A percentile compares a stretch with the other conserved stretches of the same genome.
Evolutionary conservation across 2,888 invertebrate species (phyloP).

Genomic region (Phlogophora meticulosa): DNA sequence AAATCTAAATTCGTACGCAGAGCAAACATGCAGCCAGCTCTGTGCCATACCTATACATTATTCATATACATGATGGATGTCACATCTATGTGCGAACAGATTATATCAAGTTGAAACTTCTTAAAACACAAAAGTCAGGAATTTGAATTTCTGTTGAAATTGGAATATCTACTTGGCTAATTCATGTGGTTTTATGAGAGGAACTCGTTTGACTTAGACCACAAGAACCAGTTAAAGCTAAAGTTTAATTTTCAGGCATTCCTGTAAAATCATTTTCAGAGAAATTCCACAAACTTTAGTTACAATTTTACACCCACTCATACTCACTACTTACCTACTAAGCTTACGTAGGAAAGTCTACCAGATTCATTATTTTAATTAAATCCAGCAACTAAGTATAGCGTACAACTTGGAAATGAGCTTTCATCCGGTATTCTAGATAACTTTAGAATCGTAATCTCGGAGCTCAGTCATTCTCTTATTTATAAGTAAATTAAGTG

Average conservation of each 20-base stretch:
- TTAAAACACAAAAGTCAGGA: no score
- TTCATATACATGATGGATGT: no score
- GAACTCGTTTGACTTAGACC: neutral
- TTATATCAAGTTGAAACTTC: no score
- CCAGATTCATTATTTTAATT: neutral
- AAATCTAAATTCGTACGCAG: no score
- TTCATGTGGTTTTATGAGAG: neutral
- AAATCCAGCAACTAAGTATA: slow-evolving; percentile 1
- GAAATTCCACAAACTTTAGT: neutral
- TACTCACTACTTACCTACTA: no score
- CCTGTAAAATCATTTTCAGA: neutral
- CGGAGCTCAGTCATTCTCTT: neutral
- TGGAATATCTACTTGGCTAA: neutral
- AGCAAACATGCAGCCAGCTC: no score
- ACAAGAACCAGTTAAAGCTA: neutral
- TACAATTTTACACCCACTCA: neutral
- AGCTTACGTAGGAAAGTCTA: slow-evolving; percentile 5
- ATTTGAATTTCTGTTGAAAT: no score
- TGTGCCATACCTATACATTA: no score
- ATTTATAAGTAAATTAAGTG: no score
- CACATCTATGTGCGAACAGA: no score
- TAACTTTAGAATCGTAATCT: neutral
- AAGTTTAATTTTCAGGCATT: neutral
- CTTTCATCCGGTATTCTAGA: neutral
- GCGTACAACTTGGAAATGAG: neutral